A percentile compares a stretch with the other conserved stretches of the same genome.
phyloP scores from a whole-genome alignment of 2,797 vertebrate genomes.

The Gymnothorax reevesii region DNA sequence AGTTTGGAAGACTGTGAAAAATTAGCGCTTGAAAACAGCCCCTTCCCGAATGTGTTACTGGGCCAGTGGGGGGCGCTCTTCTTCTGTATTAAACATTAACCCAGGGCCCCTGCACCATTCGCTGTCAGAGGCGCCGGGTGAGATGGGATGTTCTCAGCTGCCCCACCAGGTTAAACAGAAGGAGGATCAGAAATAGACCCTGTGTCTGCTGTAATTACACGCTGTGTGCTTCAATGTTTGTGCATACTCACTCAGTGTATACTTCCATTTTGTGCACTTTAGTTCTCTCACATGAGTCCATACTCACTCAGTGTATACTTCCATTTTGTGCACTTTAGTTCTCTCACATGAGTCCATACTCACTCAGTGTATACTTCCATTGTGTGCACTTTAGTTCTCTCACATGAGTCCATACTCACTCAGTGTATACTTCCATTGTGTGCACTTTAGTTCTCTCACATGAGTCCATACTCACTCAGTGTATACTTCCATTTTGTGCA shows the following conservation, averaged over 20 bases:
- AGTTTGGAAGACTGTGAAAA: too few relatives aligned
- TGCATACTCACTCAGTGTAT: background rate
- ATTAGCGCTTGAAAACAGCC: too few relatives aligned
- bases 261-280: too few relatives aligned
- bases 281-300: background rate
- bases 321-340: background rate
- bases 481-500: background rate
- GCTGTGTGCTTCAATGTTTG: background rate
- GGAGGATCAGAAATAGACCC: too few relatives aligned
- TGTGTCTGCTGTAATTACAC: too few relatives aligned
- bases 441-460: background rate
- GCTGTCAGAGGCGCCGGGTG: too few relatives aligned
- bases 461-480: background rate
- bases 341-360: background rate
- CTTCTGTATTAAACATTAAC: too few relatives aligned
- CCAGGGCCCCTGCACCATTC: too few relatives aligned
- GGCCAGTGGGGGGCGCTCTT: too few relatives aligned
- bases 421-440: background rate
- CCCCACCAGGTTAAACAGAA: too few relatives aligned
- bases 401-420: background rate
- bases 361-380: background rate
- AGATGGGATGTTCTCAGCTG: too few relatives aligned
- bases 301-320: background rate
- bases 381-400: background rate
- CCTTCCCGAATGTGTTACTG: too few relatives aligned